phyloP scores from a whole-genome alignment of 2,113 vertebrate species.

The Hepsetus odoe region DNA sequence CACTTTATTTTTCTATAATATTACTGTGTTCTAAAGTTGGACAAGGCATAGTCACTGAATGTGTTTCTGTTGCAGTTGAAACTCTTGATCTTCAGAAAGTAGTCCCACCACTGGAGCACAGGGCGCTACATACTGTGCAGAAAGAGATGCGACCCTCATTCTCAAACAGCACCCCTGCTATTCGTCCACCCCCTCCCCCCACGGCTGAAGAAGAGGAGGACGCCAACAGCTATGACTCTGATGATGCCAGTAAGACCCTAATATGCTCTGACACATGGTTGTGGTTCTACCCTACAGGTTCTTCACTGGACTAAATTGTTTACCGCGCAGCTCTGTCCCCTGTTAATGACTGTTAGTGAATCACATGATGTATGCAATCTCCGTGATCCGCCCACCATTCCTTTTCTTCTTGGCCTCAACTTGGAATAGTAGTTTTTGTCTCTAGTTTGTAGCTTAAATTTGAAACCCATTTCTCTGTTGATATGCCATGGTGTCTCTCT shows the following conservation, averaged over 20 bases:
- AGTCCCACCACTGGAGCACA: constrained; percentile 60
- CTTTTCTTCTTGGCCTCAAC: neutral
- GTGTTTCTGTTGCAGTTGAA: constrained; percentile 21
- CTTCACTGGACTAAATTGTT: constrained; percentile 32
- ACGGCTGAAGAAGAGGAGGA: constrained; percentile 80
- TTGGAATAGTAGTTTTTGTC: neutral
- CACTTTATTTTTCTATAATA: neutral
- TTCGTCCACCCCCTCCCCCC: constrained; percentile 55
- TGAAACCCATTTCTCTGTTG: neutral
- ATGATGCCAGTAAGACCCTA: constrained; percentile 81
- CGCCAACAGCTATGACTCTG: constrained; percentile 84
- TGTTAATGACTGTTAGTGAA: neutral
- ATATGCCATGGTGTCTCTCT: neutral
- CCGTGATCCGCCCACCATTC: neutral
- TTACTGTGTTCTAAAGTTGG: too few relatives aligned
- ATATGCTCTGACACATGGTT: constrained; percentile 20
- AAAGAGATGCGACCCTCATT: constrained; percentile 67
- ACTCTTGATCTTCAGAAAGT: constrained; percentile 12
- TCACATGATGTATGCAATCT: constrained; percentile 17
- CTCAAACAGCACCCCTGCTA: constrained; percentile 22
- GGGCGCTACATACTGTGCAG: constrained; percentile 46
- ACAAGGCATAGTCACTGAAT: too few relatives aligned
- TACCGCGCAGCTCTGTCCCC: constrained; percentile 7
- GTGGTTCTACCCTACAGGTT: constrained; percentile 35
- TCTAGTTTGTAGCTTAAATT: constrained; percentile 9